Evolutionary conservation across 2,797 vertebrate species (phyloP), one percentile per base, ranked within the genome.

Genomic region (Liasis olivaceus): DNA sequence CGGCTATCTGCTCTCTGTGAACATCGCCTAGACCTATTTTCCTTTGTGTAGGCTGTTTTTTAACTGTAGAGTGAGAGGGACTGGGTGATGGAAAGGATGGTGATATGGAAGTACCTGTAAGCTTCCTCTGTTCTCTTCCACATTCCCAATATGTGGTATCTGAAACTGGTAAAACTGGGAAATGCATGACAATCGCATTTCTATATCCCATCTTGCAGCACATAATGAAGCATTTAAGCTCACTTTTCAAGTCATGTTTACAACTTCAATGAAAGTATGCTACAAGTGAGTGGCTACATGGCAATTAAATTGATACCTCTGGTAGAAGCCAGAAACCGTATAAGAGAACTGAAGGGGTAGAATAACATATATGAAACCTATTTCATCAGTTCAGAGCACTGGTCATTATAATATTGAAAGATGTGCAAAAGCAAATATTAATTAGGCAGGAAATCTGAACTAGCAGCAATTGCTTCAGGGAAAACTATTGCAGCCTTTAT

Each of bases 371-470:
- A 36, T 5, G 84, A 20, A 5, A 51, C 58, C 62, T 42, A 84
- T 28, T 58, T 89, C 14, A 14, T 20, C 26, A 51, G 6, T 60
- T 36, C 36, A 91, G 5, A 88, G 8, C 15, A n/a, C 51, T 85
- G 60, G 72, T 42, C 72, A 89, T 92, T 89, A 59, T 13, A 89
- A 47, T 36, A 92, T n/a, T 58, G 51, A 85, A 89, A 26, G 15
- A 2, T 31, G 5, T n/a, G 31, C n/a, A 81, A 64, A 90, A 81
- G 87, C 93, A 94, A 91, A 54, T 0, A 93, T 95, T 94, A n/a
- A 92, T 95, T 88, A 95, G 5, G 3, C 5, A 89, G 51, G 84
- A 86, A 63, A 77, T 28, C 36, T 85, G 54, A 22, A 93, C 60
- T 91, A 95, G 28, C 51, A 47, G 2, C 42, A 72, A 63, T 15